Base-by-base conservation (phyloP, 1,140 invertebrate genomes). In the Vanessa tameamea region DNA sequence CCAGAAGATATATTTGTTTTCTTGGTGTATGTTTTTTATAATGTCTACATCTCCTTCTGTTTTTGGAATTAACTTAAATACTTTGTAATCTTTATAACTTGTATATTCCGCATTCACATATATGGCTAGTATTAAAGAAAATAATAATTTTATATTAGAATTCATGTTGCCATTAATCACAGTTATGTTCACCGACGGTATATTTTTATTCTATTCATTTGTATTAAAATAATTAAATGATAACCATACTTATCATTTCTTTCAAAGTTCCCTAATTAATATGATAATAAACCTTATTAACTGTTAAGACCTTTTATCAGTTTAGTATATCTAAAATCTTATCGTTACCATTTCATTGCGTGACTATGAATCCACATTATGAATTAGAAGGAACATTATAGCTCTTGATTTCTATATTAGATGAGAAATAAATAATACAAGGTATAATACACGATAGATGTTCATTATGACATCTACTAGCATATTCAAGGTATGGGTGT, bases 41-140 rank as follows among this genome's bases (percentile, higher is more conserved):
- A 82, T 53, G 66, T 80, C 65, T 3, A 84, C 78, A 65, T 86
- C 72, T 23, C 87, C 73, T 8, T 86, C 73, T 2, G 82, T 85
- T 51, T 72, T 70, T 7, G 94, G 93, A 6, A 76, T 72, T 1
- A 94, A 73, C 72, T 93, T 83, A 65, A 90, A 94, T 2, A 94
- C 93, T 81, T 93, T 91, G 76, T 90, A 93, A 66, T 93, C 84
- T 16, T 92, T 80, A 64, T 89, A 94, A 16, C 64, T 87, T 59
- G 89, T 72, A 78, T 82, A 83, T 74, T 81, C 79, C 48, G 81
- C 80, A 75, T 77, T 90, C 47, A 72, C 53, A 75, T 67, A 61
- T 76, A 55, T 59, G 26, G 75, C 37, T 66, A 68, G 3, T 66
- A 72, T 59, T 70, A 79, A 20, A 53, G 77, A 3, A 50, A 80